Evolutionary conservation across 2,888 invertebrate species (phyloP).

Genomic region (Arenicola marina): DNA sequence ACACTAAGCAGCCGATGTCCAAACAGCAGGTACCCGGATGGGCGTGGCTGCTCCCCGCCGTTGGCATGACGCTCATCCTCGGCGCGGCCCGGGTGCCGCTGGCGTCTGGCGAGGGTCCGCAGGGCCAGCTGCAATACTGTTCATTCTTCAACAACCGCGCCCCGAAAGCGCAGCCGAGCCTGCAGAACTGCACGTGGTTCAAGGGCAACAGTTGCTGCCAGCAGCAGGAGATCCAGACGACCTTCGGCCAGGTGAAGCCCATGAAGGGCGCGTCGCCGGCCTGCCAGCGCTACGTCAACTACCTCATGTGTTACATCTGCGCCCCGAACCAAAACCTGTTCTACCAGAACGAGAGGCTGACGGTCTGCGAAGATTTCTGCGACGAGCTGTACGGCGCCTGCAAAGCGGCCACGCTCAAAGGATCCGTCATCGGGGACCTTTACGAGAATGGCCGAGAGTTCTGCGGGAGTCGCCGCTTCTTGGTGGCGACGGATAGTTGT

Average conservation of each 20-base stretch:
- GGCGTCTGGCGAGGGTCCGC: too few relatives aligned
- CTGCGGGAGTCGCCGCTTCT: conserved; percentile 55
- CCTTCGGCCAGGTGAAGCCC: conserved; percentile 60
- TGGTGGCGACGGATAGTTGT: conserved; percentile 47
- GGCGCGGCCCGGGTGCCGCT: too few relatives aligned
- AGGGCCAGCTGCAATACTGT: conserved; percentile 37
- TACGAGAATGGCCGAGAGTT: conserved; percentile 56
- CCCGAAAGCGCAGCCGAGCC: conserved; percentile 54
- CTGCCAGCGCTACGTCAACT: conserved; percentile 60
- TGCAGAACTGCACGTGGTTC: conserved; percentile 62
- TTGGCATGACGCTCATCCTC: too few relatives aligned
- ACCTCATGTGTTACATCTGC: conserved; percentile 62
- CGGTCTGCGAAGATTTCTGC: conserved; percentile 60
- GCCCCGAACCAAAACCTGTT: conserved; percentile 58
- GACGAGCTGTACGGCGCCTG: conserved; percentile 58
- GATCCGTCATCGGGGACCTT: conserved; percentile 52
- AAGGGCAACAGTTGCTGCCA: conserved; percentile 59
- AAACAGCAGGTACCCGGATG: too few relatives aligned
- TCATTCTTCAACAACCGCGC: conserved; percentile 61
- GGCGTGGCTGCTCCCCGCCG: too few relatives aligned
- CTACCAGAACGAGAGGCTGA: conserved; percentile 55
- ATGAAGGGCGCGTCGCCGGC: conserved; percentile 56
- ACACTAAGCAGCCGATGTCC: too few relatives aligned
- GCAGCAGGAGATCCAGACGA: conserved; percentile 60
- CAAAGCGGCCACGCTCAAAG: conserved; percentile 56